Conservation (phyloP, 2,113 vertebrate species). For the Taxidea taxus region DNA sequence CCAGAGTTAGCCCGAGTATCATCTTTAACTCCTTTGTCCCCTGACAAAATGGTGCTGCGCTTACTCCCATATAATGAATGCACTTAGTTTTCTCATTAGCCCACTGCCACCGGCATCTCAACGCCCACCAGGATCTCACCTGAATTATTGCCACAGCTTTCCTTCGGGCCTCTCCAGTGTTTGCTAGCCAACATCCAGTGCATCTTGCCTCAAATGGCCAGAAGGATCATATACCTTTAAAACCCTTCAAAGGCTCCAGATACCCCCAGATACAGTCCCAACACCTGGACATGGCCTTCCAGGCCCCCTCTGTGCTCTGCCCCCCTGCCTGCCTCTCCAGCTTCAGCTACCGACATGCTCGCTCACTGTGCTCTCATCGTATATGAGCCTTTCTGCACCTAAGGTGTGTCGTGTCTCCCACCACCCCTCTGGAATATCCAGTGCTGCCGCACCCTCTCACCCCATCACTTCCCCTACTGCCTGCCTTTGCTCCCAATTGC, state of each 20-base stretch:
- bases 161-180: neutral
- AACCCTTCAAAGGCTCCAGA: neutral
- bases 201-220: neutral
- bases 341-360: neutral
- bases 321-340: neutral
- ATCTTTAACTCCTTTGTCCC: neutral
- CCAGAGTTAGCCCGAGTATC: neutral
- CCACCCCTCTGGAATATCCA: neutral
- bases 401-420: no score
- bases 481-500: neutral
- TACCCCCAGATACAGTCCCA: neutral
- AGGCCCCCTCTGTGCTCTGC: neutral
- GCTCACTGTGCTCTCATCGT: neutral
- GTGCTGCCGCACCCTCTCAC: neutral
- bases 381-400: fast-evolving
- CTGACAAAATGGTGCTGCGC: neutral
- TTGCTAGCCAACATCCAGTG: neutral
- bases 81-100: neutral
- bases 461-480: neutral
- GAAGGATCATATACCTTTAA: neutral
- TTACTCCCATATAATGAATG: neutral
- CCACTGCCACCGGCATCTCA: neutral
- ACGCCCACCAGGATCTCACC: neutral
- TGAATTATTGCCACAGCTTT: neutral
- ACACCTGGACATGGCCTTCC: neutral